A percentile compares a stretch with the other conserved stretches of the same genome.
phyloP scores from a whole-genome alignment of 2,888 invertebrate genomes.

The Protophormia terraenovae region DNA sequence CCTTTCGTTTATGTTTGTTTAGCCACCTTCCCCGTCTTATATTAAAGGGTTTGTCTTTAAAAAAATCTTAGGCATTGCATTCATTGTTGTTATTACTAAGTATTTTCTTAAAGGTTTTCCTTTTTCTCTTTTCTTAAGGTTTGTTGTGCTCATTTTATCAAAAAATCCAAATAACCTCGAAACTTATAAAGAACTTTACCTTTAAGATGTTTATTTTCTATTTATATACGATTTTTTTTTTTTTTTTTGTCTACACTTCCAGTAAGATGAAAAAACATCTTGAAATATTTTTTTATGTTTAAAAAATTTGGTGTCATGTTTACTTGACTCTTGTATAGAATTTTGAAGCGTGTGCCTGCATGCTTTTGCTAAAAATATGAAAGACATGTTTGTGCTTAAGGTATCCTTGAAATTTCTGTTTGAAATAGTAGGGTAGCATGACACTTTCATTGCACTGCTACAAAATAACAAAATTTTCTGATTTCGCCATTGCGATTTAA shows the following conservation, averaged over 20 bases:
- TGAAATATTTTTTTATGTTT: background rate
- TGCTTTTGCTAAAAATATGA: background rate
- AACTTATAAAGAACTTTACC: slow-evolving; percentile 8
- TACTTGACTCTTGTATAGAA: background rate
- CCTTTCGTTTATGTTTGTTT: background rate
- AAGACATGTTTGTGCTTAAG: background rate
- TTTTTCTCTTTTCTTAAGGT: background rate
- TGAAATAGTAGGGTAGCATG: background rate
- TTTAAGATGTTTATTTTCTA: background rate
- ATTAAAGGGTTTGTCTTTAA: background rate
- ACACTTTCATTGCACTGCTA: too few species aligned
- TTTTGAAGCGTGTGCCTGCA: slow-evolving; percentile 20
- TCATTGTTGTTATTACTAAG: background rate
- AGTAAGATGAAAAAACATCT: background rate
- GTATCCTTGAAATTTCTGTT: background rate
- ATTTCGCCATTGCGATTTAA: too few species aligned
- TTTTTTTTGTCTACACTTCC: background rate
- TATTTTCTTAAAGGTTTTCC: background rate
- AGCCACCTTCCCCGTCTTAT: too few species aligned
- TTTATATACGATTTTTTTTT: background rate
- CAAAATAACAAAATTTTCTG: too few species aligned
- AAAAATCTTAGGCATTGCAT: background rate
- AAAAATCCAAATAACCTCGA: slow-evolving; percentile 37
- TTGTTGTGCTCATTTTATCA: background rate
- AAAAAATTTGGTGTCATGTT: slow-evolving; percentile 15